Conservation (phyloP, 2,113 vertebrate genomes). For the Sinocyclocheilus anshuiensis region DNA sequence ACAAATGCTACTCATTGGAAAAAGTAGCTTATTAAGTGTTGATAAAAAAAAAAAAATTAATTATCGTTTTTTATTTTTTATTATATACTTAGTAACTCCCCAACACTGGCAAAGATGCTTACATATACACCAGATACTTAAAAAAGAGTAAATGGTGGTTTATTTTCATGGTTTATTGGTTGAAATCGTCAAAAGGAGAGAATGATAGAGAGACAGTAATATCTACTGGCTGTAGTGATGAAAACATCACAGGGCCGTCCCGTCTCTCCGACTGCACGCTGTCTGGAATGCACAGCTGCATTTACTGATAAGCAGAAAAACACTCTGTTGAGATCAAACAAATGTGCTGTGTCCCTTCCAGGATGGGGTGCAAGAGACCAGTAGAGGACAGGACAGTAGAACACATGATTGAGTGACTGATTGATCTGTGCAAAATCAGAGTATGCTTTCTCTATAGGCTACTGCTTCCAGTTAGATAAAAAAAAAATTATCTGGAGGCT, state of each 20-base stretch:
- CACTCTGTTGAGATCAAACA: constrained; percentile 39
- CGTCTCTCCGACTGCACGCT: constrained; percentile 39
- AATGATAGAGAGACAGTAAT: constrained; percentile 22
- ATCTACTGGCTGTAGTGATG: constrained; percentile 52
- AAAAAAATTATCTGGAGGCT: background rate
- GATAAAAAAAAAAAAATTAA: no score
- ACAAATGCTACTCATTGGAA: background rate
- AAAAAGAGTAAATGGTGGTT: constrained; percentile 59
- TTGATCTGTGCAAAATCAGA: constrained; percentile 37
- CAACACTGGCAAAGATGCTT: background rate
- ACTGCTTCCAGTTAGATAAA: constrained; percentile 16
- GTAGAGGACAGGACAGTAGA: constrained; percentile 26
- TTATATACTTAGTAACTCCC: background rate
- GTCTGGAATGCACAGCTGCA: constrained; percentile 50
- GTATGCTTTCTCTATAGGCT: background rate
- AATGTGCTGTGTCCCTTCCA: constrained; percentile 35
- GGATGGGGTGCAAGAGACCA: constrained; percentile 34
- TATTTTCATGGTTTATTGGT: constrained; percentile 62
- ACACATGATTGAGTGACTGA: constrained; percentile 30
- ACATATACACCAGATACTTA: constrained; percentile 16
- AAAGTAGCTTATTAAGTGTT: background rate
- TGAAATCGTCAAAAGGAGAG: constrained; percentile 26
- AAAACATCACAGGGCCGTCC: constrained; percentile 51
- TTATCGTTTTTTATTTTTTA: no score
- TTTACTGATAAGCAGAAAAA: constrained; percentile 53